Base-by-base conservation (phyloP, 2,113 vertebrate genomes). In the Tonatia bakeri region DNA sequence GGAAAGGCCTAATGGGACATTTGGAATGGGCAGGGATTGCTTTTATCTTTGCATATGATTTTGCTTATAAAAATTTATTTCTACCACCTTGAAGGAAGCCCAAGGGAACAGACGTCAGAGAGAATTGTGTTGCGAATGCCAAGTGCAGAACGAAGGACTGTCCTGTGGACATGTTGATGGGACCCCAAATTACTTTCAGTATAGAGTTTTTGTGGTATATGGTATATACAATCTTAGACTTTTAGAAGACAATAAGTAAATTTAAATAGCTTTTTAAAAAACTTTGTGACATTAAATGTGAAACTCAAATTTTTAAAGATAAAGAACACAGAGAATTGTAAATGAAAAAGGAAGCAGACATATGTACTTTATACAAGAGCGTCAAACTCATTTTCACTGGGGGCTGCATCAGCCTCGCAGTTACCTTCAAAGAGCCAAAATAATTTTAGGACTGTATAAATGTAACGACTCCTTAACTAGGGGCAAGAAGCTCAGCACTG, bases 281-380 rank as follows among this genome's bases (percentile, higher is more conserved):
- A 19, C 10, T 43, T 70, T 84, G 47, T 96, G 67, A 93, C 50
- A 88, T 90, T 87, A 91, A 91, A 91, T 87, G 59, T 91, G 73
- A 69, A 94, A 92, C 76, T 93, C 45, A 95, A 70, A 89, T 12
- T 83, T 91, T 95, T 83, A 86, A 96, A 97, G 83, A 93, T 92
- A 97, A 97, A 90, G 96, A 94, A 97, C 94, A 96, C 90, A 96
- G 96, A 95, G 75, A 95, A 96, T 5, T 96, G 96, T 91, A 96
- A 97, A 96, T 97, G 96, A 67, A 91, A 97, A 87, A 93, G 69
- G 52, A 89, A 89, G 96, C 82, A 54, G 45, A 73, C 95, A 90
- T 94, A 87, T 36, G 96, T 85, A 47, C 69, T 88, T 83, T 95
- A 1, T 10, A 59, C 54, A 59, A 22, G 54, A 9, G 56, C 24